Evolutionary conservation across 1,140 invertebrate species (phyloP).

Genomic region (Penaeus vannamei): DNA sequence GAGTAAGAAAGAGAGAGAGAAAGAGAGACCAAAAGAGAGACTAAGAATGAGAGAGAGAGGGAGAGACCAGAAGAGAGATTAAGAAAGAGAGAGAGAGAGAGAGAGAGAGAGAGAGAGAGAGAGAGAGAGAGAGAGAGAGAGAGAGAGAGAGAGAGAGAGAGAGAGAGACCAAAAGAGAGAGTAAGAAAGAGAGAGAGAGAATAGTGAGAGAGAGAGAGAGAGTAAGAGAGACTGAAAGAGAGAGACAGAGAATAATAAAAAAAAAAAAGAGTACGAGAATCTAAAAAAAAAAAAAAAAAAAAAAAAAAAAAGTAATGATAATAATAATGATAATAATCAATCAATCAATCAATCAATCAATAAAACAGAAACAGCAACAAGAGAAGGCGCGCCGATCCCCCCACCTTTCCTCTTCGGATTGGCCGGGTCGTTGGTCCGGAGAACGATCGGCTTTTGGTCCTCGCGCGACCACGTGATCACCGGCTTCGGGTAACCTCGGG

Average conservation of each 20-base stretch:
- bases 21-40: not conserved
- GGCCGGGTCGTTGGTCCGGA: conserved; percentile 42
- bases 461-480: conserved; percentile 74
- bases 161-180: not conserved
- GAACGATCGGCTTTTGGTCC: conserved; percentile 48
- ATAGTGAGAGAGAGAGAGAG: not conserved
- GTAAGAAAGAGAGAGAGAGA: not conserved
- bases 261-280: not conserved
- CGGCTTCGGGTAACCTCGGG: conserved; percentile 77
- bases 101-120: not conserved
- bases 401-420: conserved; percentile 42
- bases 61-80: not conserved
- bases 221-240: not conserved
- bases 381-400: too few species aligned
- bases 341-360: too few species aligned
- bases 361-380: too few species aligned
- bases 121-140: not conserved
- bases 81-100: not conserved
- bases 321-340: too few species aligned
- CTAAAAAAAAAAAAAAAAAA: too few species aligned
- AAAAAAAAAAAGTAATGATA: too few species aligned
- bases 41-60: not conserved
- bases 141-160: not conserved
- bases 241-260: not conserved
- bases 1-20: not conserved